These are phyloP conservation scores for Anser brachyrhynchus DNA, from an alignment of 2,113 vertebrate species.

Conservation along the genomic window DNA sequence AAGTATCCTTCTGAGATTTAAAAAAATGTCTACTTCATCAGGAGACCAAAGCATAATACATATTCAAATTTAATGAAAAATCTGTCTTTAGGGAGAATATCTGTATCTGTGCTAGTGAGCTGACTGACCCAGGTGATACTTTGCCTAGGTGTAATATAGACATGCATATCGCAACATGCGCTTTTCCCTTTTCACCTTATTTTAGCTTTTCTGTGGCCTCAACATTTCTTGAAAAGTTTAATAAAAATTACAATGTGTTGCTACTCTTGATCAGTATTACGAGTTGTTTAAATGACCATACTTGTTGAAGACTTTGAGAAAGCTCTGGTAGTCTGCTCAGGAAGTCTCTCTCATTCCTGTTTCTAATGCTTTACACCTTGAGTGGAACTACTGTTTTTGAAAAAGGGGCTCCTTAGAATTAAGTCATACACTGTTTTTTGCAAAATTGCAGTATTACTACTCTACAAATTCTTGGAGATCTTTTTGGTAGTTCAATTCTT, in stretches of 20 bases:
- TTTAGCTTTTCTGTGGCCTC: background rate
- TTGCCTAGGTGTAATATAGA: background rate
- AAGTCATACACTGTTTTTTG: background rate
- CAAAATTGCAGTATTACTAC: background rate
- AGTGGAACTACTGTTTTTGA: background rate
- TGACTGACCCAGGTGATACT: background rate
- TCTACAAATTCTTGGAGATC: background rate
- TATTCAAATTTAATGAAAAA: background rate
- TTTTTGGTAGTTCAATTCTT: background rate
- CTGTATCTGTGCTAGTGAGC: accelerated
- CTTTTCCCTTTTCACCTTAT: background rate
- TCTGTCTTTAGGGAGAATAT: background rate
- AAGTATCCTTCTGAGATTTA: background rate
- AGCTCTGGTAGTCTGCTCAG: background rate
- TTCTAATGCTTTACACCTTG: background rate
- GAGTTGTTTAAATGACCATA: background rate
- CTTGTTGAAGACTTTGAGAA: background rate
- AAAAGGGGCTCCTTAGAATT: background rate
- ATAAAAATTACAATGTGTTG: background rate
- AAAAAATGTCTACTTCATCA: background rate
- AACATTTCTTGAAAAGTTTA: background rate
- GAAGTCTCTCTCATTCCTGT: background rate
- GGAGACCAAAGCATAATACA: background rate
- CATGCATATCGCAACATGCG: background rate
- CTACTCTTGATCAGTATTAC: background rate